Base-by-base conservation (phyloP, 2,888 invertebrate genomes). In the Ethmia dodecea region DNA sequence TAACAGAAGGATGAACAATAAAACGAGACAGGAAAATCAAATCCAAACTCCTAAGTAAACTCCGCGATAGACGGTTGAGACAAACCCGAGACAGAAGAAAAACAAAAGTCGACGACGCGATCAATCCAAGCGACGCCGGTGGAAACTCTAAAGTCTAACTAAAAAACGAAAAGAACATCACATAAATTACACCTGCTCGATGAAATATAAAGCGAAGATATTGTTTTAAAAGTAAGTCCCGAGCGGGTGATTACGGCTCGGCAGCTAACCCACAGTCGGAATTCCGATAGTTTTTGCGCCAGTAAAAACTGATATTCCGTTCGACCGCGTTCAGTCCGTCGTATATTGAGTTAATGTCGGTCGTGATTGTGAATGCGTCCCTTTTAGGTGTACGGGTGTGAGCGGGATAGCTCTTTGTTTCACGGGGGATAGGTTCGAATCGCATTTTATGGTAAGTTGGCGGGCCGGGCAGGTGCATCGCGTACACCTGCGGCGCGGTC, bases 391-490 rank as follows among this genome's bases (percentile, higher is more conserved):
- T 30, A 43, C 38, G 57, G 43, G 65, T 58, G 60, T 53, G 71
- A 75, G 66, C 46, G 76, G 73, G 83, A 80, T 47, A 58, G 58
- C 52, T 56, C 54, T 53, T 70, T 67, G 74, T 75, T 80, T 74
- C 73, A 72, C 58, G 54, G 68, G 55, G 75, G 76, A 74, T 76
- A 69, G 73, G 72, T 72, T 76, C 60, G 65, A 73, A 79, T 83
- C 77, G 79, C 81, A 80, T 84, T 84, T 83, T 83, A 84, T 83
- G 80, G 80, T 80, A 79, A 80, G 83, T 76, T 76, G 80, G 74
- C 77, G 74, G 67, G n/a, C 63, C 63, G 60, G 73, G 77, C 83
- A 84, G 83, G 84, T 83, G 84, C 72, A 76, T 52, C 61, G 67
- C 51, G 48, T 78, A 70, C 86, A 86, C 86, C 86, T 84, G 86